phyloP scores from a whole-genome alignment of 2,113 vertebrate species.

The Casuarius casuarius region DNA sequence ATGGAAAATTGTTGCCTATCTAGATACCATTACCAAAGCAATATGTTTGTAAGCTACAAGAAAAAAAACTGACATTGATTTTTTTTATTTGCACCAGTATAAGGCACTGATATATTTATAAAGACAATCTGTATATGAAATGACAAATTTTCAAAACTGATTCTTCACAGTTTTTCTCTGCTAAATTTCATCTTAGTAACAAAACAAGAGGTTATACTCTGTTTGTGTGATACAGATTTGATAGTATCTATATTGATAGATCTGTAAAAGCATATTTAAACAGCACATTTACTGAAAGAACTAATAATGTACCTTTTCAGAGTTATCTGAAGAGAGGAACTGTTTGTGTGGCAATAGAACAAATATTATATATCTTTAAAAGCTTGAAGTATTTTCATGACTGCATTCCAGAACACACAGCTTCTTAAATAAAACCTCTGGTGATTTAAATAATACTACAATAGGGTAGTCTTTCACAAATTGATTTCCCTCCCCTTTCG shows the following conservation, averaged over 20 bases:
- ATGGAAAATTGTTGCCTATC: neutral
- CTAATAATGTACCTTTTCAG: neutral
- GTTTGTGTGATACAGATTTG: neutral
- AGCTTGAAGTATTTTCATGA: neutral
- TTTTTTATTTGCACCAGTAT: neutral
- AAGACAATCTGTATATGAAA: neutral
- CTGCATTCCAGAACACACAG: neutral
- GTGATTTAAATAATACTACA: conserved; percentile 16
- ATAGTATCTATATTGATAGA: neutral
- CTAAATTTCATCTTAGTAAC: neutral
- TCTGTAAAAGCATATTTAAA: neutral
- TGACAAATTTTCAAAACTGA: neutral
- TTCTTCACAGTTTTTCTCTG: neutral
- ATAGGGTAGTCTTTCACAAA: conserved; percentile 38
- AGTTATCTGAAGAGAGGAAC: neutral
- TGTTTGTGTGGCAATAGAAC: neutral
- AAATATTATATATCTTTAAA: conserved; percentile 13
- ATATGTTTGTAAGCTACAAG: neutral
- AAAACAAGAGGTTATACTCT: neutral
- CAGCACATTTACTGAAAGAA: neutral
- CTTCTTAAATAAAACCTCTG: conserved; percentile 6
- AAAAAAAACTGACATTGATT: neutral
- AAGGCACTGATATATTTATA: neutral
- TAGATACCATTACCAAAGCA: neutral
- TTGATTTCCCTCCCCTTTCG: conserved; percentile 3